Conservation (phyloP, 23 tunicate genomes). For the Ascidia mentula region DNA sequence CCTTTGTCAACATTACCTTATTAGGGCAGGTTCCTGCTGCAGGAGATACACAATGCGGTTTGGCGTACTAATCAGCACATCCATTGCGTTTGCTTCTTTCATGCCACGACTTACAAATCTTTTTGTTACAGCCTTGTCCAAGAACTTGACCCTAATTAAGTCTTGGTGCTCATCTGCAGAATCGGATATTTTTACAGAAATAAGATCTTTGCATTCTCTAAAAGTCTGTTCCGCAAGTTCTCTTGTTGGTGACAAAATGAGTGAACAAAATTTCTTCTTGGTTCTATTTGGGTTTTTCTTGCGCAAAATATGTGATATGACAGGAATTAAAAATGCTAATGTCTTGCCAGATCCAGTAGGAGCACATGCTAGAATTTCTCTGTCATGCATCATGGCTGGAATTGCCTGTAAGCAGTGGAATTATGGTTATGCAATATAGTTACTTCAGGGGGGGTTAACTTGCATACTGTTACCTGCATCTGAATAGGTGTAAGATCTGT, state of each 20-base stretch:
- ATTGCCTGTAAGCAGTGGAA: slow-evolving; percentile 54
- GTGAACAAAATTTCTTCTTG: slow-evolving; percentile 29
- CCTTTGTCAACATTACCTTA: too few species aligned
- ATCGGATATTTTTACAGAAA: slow-evolving; percentile 5
- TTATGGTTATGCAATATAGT: neutral
- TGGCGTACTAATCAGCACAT: slow-evolving; percentile 75
- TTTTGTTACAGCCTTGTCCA: slow-evolving; percentile 56
- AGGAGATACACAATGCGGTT: slow-evolving; percentile 67
- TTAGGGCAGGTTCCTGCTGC: slow-evolving; percentile 59
- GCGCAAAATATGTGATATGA: slow-evolving; percentile 45
- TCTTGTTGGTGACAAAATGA: slow-evolving; percentile 80
- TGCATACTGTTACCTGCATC: slow-evolving; percentile 61
- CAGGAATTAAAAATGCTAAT: slow-evolving; percentile 76
- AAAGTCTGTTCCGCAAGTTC: slow-evolving; percentile 83
- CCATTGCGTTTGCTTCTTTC: slow-evolving; percentile 37
- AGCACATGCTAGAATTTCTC: slow-evolving; percentile 92
- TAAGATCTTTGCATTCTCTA: slow-evolving; percentile 49
- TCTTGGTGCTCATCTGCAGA: neutral
- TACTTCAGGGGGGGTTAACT: neutral
- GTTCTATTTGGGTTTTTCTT: slow-evolving; percentile 4
- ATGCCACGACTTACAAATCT: slow-evolving; percentile 32
- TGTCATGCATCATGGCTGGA: slow-evolving; percentile 75
- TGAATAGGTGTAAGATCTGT: slow-evolving; percentile 75
- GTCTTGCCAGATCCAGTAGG: slow-evolving; percentile 99
- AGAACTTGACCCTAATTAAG: slow-evolving; percentile 36